These are phyloP conservation scores for Dasypolia templi DNA, from an alignment of 2,888 invertebrate genomes.

Conservation along the genomic window DNA sequence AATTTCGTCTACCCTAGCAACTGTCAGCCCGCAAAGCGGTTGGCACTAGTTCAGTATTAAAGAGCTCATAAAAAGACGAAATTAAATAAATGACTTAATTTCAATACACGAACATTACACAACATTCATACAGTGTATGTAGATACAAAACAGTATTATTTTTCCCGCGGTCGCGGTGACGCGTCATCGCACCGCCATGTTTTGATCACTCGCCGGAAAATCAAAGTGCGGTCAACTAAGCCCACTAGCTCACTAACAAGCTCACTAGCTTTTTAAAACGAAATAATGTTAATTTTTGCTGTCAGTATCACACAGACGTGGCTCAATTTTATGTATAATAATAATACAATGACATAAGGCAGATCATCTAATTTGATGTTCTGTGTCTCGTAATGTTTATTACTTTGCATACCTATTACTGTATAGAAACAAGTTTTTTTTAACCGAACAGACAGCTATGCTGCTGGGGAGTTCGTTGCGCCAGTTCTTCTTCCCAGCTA, in stretches of 20 bases:
- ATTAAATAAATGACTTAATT: not conserved
- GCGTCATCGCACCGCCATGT: conserved; percentile 9
- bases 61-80: not conserved
- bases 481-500: no score
- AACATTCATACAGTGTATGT: not conserved
- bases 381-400: no score
- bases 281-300: not conserved
- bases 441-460: no score
- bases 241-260: conserved; percentile 8
- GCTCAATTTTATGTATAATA: no score
- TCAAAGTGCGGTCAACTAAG: conserved; percentile 29
- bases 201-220: conserved; percentile 33
- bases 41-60: not conserved
- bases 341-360: no score
- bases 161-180: conserved; percentile 42
- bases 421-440: no score
- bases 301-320: not conserved
- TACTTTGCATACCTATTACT: no score
- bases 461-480: no score
- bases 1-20: not conserved
- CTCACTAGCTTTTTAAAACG: conserved; percentile 1
- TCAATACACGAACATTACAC: not conserved
- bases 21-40: no score
- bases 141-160: not conserved
- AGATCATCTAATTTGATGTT: no score